Evolutionary conservation across 2,888 invertebrate genomes (phyloP), one percentile per base, ranked within the genome.

Genomic region (Cremastobaeus sp.): DNA sequence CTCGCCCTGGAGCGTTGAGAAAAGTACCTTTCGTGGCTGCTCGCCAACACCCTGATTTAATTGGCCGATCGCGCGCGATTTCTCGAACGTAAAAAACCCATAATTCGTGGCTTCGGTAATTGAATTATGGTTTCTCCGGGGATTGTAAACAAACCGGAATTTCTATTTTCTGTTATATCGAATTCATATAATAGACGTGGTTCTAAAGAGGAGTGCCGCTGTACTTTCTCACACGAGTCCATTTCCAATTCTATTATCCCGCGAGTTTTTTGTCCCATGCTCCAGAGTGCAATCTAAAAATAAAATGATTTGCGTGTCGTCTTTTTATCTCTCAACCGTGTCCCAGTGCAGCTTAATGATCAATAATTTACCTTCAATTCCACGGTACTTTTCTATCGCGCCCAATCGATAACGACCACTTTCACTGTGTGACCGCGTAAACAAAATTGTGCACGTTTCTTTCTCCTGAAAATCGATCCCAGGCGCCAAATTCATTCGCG

Each of bases 381-480:
- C 39, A 47, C 48, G 30, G 8, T 6, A n/a, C 30, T 48, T 39
- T 45, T 17, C 47, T 25, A 57, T 57, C 34, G 15, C 35, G 18
- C 11, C 17, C 17, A 54, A 55, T 55, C 55, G 41, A 55, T 55
- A 52, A 30, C 11, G n/a, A 8, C 34, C 25, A 57, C 57, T 45
- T 57, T 57, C 57, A 57, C 57, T 45, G 34, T 57, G 43, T 57
- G 34, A 15, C 8, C 20, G 43, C 34, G 57, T 43, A 48, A 60
- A 48, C 47, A n/a, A 48, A 47, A 60, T 47, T 60, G 59, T 60
- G 59, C 37, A n/a, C n/a, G n/a, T n/a, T n/a, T n/a, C n/a, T n/a
- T n/a, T n/a, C n/a, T n/a, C n/a, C n/a, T n/a, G n/a, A n/a, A n/a
- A n/a, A n/a, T n/a, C n/a, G n/a, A n/a, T n/a, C n/a, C n/a, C n/a